Evolutionary conservation across 2,797 vertebrate genomes (phyloP).

Genomic region (Ptychadena robeensis): DNA sequence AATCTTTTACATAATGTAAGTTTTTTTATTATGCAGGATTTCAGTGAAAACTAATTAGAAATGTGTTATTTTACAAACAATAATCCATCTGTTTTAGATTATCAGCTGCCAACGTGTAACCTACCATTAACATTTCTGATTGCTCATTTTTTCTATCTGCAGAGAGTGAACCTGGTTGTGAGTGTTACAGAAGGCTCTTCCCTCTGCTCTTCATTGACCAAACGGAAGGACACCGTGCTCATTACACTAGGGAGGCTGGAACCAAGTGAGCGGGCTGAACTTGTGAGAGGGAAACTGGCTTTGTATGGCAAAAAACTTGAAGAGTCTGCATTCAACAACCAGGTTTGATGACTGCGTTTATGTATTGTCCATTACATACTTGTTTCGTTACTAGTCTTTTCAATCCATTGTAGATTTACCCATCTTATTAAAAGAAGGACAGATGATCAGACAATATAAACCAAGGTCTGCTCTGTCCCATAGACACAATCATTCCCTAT

Average conservation of each 20-base stretch:
- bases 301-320: slow-evolving; percentile 87
- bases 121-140: neutral
- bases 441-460: no score
- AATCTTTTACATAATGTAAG: neutral
- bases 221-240: slow-evolving; percentile 66
- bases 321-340: slow-evolving; percentile 89
- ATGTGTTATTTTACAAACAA: no score
- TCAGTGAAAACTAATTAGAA: neutral
- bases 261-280: slow-evolving; percentile 75
- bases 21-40: neutral
- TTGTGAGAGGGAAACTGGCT: slow-evolving; percentile 81
- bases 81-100: no score
- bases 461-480: neutral
- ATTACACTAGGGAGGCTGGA: slow-evolving; percentile 78
- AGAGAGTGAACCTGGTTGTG: slow-evolving; percentile 82
- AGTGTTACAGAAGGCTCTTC: slow-evolving; percentile 74
- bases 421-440: no score
- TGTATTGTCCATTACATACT: neutral
- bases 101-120: no score
- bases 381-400: neutral
- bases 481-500: neutral
- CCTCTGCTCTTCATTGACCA: slow-evolving; percentile 75
- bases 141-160: slow-evolving; percentile 18
- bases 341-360: slow-evolving; percentile 69
- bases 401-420: neutral